These are phyloP conservation scores for Bradypodion pumilum DNA, from an alignment of 2,797 vertebrate species.

Conservation along the genomic window DNA sequence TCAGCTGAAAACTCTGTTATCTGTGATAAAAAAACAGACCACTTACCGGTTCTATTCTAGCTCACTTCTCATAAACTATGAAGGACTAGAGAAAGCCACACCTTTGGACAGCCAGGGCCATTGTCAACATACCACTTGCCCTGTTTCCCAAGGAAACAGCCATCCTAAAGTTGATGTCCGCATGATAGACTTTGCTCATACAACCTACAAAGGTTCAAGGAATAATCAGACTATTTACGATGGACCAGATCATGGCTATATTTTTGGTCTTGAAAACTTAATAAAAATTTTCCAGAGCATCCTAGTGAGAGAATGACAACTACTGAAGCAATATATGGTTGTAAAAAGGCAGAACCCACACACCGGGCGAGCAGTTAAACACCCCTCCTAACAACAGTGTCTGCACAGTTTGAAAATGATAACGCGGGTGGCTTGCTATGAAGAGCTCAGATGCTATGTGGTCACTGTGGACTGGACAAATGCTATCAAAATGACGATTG, in stretches of 20 bases:
- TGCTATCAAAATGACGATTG: slow-evolving; percentile 16
- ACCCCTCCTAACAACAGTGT: background rate
- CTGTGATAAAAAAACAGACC: slow-evolving; percentile 72
- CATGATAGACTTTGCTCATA: slow-evolving; percentile 83
- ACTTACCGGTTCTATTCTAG: slow-evolving; percentile 83
- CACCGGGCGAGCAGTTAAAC: background rate
- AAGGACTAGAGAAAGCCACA: slow-evolving; percentile 61
- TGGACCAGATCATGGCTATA: slow-evolving; percentile 77
- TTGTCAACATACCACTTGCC: slow-evolving; percentile 14
- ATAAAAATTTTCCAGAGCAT: slow-evolving; percentile 75
- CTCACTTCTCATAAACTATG: slow-evolving; percentile 80
- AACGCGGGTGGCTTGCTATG: background rate
- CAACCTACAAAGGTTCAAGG: slow-evolving; percentile 74
- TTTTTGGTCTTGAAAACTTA: slow-evolving; percentile 82
- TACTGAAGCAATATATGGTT: background rate
- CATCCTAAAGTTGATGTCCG: slow-evolving; percentile 68
- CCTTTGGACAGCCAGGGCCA: slow-evolving; percentile 31
- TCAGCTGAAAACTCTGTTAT: slow-evolving; percentile 70
- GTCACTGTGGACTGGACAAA: slow-evolving; percentile 33
- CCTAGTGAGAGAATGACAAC: slow-evolving; percentile 66
- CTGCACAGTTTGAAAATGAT: background rate
- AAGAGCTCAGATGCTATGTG: background rate
- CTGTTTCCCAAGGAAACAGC: fast-evolving
- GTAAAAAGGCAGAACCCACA: slow-evolving; percentile 9
- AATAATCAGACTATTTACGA: slow-evolving; percentile 59